Percentiles rank a stretch among this genome's conserved stretches.
These are phyloP conservation scores for Polydrusus pterygomalis DNA, from an alignment of 2,888 invertebrate genomes.

Conservation along the genomic window DNA sequence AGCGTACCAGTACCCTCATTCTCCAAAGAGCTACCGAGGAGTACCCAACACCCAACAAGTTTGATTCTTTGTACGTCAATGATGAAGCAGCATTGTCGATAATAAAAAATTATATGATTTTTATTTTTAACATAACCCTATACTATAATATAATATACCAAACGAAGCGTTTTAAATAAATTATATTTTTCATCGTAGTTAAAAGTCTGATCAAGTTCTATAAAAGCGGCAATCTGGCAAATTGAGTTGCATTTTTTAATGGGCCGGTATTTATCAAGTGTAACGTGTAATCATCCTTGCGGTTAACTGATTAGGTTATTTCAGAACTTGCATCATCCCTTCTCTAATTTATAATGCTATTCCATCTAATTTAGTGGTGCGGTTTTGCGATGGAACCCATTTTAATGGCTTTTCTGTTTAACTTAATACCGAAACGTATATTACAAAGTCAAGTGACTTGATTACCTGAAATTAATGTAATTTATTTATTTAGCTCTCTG, in stretches of 20 bases:
- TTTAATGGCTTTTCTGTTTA: conserved; percentile 66
- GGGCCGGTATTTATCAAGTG: conserved; percentile 68
- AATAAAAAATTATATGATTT: no score
- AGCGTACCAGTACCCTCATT: no score
- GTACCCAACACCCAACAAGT: no score
- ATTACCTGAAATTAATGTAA: conserved; percentile 57
- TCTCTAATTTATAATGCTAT: conserved; percentile 67
- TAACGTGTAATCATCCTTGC: conserved; percentile 67
- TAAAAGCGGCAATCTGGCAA: conserved; percentile 30
- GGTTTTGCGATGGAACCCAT: conserved; percentile 64
- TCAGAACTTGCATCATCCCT: conserved; percentile 66
- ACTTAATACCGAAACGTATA: conserved; percentile 60
- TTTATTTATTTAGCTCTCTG: conserved; percentile 53
- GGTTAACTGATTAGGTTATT: conserved; percentile 69
- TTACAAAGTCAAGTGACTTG: conserved; percentile 58
- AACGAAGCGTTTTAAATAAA: no score
- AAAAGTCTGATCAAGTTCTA: background rate
- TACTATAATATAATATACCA: no score
- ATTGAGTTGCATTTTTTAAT: conserved; percentile 61
- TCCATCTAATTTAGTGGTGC: conserved; percentile 67
- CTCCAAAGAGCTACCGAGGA: no score
- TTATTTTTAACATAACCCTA: no score
- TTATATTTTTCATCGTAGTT: no score
- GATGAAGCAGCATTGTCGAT: no score
- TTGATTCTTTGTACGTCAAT: no score